Percentiles rank a stretch among this genome's conserved stretches.
These are phyloP conservation scores for Lathamus discolor DNA, from an alignment of 2,113 vertebrate species.

Conservation along the genomic window DNA sequence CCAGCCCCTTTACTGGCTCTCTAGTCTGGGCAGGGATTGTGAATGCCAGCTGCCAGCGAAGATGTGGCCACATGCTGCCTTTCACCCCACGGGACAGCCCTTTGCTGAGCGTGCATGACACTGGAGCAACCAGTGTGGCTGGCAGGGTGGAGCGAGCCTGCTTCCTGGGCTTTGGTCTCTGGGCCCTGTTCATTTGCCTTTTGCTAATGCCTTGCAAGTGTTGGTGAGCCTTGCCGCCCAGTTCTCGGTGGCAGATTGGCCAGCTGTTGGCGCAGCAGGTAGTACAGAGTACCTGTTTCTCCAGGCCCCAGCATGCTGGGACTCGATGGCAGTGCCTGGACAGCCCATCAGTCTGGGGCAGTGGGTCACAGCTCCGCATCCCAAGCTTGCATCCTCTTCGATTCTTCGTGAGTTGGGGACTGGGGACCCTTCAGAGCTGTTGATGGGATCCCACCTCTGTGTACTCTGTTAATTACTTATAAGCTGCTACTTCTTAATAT, in stretches of 20 bases:
- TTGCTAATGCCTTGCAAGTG: background rate
- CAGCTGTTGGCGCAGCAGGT: background rate
- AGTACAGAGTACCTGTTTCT: background rate
- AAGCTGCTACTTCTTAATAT: background rate
- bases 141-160: background rate
- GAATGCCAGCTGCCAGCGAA: background rate
- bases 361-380: background rate
- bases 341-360: background rate
- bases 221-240: background rate
- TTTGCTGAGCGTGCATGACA: background rate
- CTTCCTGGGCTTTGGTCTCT: background rate
- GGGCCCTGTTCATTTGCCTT: background rate
- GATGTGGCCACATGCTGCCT: fast-evolving
- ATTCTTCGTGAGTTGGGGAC: background rate
- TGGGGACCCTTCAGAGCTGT: background rate
- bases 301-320: fast-evolving
- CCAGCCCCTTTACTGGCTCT: background rate
- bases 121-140: background rate
- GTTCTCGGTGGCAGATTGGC: fast-evolving
- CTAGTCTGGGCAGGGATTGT: background rate
- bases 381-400: background rate
- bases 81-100: background rate
- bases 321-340: background rate
- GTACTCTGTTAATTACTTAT: background rate
- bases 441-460: background rate